phyloP scores from a whole-genome alignment of 2,113 vertebrate genomes.

The Brachyistius frenatus region DNA sequence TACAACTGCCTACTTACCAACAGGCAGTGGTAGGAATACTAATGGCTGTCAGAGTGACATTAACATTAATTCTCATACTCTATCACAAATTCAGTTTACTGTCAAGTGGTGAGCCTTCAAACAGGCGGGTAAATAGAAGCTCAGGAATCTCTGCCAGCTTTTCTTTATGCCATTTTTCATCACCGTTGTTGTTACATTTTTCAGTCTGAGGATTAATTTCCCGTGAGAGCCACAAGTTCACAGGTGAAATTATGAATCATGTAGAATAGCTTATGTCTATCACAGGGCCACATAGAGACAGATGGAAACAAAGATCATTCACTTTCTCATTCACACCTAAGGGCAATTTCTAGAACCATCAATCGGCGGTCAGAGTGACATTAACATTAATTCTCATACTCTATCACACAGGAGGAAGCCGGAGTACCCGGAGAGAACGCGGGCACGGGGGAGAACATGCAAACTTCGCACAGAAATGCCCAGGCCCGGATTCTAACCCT shows the following conservation, averaged over 20 bases:
- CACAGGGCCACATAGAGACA: not conserved
- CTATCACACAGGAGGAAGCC: not conserved
- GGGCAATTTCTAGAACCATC: no score
- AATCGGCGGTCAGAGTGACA: conserved; percentile 5
- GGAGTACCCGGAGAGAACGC: no score
- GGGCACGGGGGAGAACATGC: no score
- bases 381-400: not conserved
- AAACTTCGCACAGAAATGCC: no score
- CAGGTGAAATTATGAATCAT: conserved; percentile 37
- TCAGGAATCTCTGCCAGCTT: not conserved
- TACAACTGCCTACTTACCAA: not conserved
- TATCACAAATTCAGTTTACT: not conserved
- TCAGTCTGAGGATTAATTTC: conserved; percentile 54
- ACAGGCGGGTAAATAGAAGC: conserved; percentile 27
- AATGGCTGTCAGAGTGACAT: conserved; percentile 20
- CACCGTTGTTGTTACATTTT: conserved; percentile 15
- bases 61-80: not conserved
- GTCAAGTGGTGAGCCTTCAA: conserved; percentile 18
- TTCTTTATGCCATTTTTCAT: conserved; percentile 10
- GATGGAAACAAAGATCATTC: not conserved
- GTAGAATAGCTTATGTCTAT: not conserved
- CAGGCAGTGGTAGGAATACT: not conserved
- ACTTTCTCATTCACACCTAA: no score
- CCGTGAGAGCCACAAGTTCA: conserved; percentile 16
- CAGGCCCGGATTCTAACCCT: no score